phyloP scores from a whole-genome alignment of 2,888 invertebrate species.

The Latheticus oryzae region DNA sequence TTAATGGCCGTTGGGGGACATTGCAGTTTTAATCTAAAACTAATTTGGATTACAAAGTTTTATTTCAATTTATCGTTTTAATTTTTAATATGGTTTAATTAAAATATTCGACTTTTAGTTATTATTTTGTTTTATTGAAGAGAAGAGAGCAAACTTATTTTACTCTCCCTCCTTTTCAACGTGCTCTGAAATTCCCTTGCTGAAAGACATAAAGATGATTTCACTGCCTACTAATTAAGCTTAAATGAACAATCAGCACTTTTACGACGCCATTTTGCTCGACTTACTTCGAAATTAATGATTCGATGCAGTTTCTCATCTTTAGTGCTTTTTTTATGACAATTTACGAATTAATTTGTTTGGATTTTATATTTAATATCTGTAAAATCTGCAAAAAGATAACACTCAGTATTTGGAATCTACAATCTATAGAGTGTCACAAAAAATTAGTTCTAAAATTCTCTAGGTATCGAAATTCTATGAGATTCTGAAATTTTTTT shows the following conservation, averaged over 20 bases:
- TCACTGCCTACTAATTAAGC: slow-evolving; percentile 64
- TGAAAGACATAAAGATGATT: slow-evolving; percentile 57
- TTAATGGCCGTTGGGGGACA: slow-evolving; percentile 65
- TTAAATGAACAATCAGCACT: slow-evolving; percentile 65
- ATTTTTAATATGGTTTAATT: no score
- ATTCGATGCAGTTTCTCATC: slow-evolving; percentile 55
- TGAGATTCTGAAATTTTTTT: no score
- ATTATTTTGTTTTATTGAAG: no score
- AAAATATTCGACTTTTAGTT: no score
- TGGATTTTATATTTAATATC: slow-evolving; percentile 48
- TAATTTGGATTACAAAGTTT: slow-evolving; percentile 63
- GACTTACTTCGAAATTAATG: slow-evolving; percentile 63
- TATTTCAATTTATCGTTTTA: no score
- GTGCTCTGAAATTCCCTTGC: slow-evolving; percentile 22
- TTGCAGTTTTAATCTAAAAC: slow-evolving; percentile 65
- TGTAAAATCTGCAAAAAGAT: no score
- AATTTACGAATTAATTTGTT: slow-evolving; percentile 56
- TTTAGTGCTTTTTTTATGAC: slow-evolving; percentile 53
- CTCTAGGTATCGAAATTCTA: no score
- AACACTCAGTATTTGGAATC: no score
- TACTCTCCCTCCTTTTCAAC: no score
- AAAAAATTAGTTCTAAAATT: no score
- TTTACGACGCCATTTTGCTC: slow-evolving; percentile 63
- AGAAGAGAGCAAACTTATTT: no score
- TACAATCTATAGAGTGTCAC: no score